A percentile compares a stretch with the other conserved stretches of the same genome.
phyloP scores from a whole-genome alignment of 2,888 invertebrate genomes.

The Gortyna flavago region DNA sequence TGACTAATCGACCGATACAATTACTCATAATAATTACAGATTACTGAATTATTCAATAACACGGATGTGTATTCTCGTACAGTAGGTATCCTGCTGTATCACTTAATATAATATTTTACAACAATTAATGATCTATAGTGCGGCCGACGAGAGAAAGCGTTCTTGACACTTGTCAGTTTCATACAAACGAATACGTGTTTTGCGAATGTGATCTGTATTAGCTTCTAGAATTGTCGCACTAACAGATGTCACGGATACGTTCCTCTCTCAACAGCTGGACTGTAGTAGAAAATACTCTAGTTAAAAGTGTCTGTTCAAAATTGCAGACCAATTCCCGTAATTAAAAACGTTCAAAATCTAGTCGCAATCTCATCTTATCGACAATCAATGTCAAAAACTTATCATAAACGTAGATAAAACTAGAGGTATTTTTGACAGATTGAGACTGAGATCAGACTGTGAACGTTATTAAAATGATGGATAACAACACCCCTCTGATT shows the following conservation, averaged over 20 bases:
- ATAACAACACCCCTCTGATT: background rate
- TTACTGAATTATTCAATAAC: background rate
- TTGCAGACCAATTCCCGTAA: background rate
- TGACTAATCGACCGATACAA: conserved; percentile 37
- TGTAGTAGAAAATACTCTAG: background rate
- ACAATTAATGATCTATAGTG: background rate
- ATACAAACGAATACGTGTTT: background rate
- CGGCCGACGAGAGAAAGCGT: background rate
- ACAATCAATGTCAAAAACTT: background rate
- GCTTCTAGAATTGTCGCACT: background rate
- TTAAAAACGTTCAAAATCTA: background rate
- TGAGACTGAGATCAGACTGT: too few species aligned
- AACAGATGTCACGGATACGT: background rate
- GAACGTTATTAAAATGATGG: too few species aligned
- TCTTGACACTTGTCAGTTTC: background rate
- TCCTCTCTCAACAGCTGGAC: background rate
- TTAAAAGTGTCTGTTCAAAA: background rate
- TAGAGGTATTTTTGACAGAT: too few species aligned
- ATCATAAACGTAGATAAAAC: too few species aligned
- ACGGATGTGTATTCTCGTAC: background rate
- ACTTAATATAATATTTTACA: background rate
- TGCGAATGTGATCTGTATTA: background rate
- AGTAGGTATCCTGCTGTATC: background rate
- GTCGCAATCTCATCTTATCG: background rate
- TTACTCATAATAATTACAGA: background rate